Conservation (phyloP, 2,888 invertebrate genomes). For the Trissolcus brochymenae region DNA sequence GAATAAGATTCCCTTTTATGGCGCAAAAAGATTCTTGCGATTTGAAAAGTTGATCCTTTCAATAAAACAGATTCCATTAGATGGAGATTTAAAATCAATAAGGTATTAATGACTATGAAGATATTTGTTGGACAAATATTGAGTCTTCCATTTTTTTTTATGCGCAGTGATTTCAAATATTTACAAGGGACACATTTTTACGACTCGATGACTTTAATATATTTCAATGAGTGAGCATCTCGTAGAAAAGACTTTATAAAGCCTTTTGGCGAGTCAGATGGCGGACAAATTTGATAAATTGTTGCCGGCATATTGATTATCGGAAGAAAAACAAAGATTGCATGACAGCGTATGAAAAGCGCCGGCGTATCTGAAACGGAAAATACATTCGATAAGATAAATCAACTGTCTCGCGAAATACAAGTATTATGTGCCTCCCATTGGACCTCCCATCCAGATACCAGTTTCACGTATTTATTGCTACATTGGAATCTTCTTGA, state of each 20-base stretch:
- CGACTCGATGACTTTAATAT: neutral
- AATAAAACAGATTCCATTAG: neutral
- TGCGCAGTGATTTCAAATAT: too few relatives aligned
- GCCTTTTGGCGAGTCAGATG: slow-evolving; percentile 34
- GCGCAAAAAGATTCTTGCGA: too few relatives aligned
- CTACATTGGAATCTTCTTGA: slow-evolving; percentile 52
- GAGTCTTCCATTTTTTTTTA: neutral
- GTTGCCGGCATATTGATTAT: slow-evolving; percentile 52
- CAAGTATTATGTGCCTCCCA: slow-evolving; percentile 50
- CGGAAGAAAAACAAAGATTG: slow-evolving; percentile 44
- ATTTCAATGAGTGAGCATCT: slow-evolving; percentile 21
- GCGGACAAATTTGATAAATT: slow-evolving; percentile 44
- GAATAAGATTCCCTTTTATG: too few relatives aligned
- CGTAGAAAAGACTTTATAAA: slow-evolving; percentile 30
- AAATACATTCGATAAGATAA: slow-evolving; percentile 52
- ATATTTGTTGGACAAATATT: neutral
- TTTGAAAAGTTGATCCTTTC: neutral
- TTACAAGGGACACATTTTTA: too few relatives aligned
- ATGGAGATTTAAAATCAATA: neutral
- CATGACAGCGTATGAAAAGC: slow-evolving; percentile 45
- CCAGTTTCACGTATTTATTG: slow-evolving; percentile 55
- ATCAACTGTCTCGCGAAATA: slow-evolving; percentile 49
- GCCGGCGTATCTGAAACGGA: slow-evolving; percentile 38
- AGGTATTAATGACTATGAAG: neutral
- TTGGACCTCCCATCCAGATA: slow-evolving; percentile 47